Evolutionary conservation across 2,888 invertebrate genomes (phyloP).

Genomic region (Prionchulus punctatus): DNA sequence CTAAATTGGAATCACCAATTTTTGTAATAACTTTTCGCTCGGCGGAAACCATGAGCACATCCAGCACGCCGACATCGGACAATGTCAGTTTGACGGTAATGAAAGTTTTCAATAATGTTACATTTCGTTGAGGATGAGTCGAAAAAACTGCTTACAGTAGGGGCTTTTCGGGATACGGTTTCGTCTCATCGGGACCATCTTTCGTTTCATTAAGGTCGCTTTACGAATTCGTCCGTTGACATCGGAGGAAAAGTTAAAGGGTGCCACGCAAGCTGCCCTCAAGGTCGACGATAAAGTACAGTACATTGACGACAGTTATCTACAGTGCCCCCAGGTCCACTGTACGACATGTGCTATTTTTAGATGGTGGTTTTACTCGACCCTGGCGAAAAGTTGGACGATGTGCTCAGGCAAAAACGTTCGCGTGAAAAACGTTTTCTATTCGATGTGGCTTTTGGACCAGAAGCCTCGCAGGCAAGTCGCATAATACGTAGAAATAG

Average conservation of each 20-base stretch:
- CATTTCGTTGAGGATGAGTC: no score
- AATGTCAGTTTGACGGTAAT: no score
- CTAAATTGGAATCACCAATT: no score
- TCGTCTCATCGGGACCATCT: no score
- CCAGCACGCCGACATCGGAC: no score
- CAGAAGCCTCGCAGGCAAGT: conserved; percentile 61
- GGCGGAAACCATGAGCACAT: no score
- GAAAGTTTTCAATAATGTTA: no score
- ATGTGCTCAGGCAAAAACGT: conserved; percentile 51
- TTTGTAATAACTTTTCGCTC: no score
- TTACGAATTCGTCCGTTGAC: conserved; percentile 71
- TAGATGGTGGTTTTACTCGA: conserved; percentile 55
- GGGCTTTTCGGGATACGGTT: no score
- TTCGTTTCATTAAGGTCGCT: conserved; percentile 57
- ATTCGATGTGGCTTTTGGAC: conserved; percentile 75
- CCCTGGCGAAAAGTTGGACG: conserved; percentile 42
- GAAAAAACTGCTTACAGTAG: no score
- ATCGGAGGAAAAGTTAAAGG: conserved; percentile 46
- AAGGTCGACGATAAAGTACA: conserved; percentile 59
- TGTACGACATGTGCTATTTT: conserved; percentile 12
- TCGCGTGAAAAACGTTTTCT: conserved; percentile 61
- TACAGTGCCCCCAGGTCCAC: not conserved
- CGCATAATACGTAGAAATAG: no score
- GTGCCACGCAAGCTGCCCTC: conserved; percentile 52
- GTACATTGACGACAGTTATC: not conserved